phyloP scores from a whole-genome alignment of 2,113 vertebrate genomes.

The Globicephala melas region DNA sequence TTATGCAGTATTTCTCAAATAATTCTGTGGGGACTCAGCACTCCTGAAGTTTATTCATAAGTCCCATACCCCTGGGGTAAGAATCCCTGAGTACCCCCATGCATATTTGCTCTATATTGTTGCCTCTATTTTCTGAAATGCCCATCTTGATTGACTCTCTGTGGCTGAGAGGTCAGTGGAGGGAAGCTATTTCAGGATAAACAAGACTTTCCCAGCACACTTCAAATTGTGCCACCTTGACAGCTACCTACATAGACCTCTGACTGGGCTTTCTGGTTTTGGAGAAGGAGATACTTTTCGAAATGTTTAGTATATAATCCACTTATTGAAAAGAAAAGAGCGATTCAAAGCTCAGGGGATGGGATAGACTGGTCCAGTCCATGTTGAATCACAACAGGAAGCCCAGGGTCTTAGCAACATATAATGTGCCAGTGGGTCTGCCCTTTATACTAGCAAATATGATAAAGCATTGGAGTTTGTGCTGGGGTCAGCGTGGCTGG shows the following conservation, averaged over 20 bases:
- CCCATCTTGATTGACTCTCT: neutral
- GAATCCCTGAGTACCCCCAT: neutral
- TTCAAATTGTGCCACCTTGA: neutral
- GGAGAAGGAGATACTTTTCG: neutral
- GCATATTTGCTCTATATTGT: neutral
- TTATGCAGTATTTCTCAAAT: neutral
- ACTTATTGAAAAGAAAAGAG: neutral
- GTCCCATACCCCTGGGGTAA: neutral
- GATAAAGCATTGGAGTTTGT: neutral
- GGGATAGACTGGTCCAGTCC: neutral
- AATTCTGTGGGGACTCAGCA: neutral
- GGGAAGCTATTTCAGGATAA: neutral
- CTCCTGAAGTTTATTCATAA: neutral
- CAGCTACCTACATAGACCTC: neutral
- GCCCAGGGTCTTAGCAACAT: neutral
- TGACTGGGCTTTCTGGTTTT: neutral
- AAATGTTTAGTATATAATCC: neutral
- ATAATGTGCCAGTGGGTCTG: neutral
- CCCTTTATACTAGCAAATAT: neutral
- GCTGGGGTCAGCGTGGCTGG: neutral
- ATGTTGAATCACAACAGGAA: neutral
- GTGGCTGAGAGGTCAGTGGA: neutral
- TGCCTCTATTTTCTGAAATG: neutral
- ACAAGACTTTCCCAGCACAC: neutral
- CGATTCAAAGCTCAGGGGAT: neutral